Evolutionary conservation across 2,888 invertebrate species (phyloP), one percentile per base, ranked within the genome.

Genomic region (Spialia ferax): DNA sequence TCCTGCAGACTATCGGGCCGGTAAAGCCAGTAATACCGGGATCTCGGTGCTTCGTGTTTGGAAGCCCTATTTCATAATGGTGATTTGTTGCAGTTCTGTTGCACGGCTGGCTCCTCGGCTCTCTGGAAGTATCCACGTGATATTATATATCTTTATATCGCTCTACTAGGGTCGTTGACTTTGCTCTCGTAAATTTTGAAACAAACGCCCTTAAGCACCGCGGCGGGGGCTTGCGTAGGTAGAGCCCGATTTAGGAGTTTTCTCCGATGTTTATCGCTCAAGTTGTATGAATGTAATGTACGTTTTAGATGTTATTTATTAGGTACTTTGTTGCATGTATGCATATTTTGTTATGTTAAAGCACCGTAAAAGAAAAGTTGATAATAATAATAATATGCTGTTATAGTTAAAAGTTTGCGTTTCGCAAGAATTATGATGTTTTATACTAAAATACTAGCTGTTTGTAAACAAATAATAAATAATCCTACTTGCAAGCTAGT

Each of bases 161-260:
- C 50, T n/a, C 23, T 29, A 7, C 15, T 15, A 8, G 18, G 54
- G 54, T 26, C 29, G 54, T 54, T 54, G 54, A 54, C 54, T 29
- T 26, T 54, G 54, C 54, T 23, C 54, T 54, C 54, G 54, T 29
- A 54, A 54, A 29, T 54, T 54, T 54, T 54, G 26, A 54, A 54
- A 54, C 54, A 54, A 54, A 54, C 10, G 54, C 54, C 54, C 54
- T 20, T 29, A 52, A 52, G n/a, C 23, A n/a, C n/a, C 23, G 5
- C 18, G n/a, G 20, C n/a, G 23, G 48, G 48, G 11, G 48, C 48
- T 11, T 50, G 52, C 52, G 52, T 52, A 23, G 52, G 52, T 7
- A 23, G 52, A 23, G n/a, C 52, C 23, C 23, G 13, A n/a, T 52
- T 52, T 52, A 22, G 52, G 23, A 52, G 23, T 23, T 23, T 50